phyloP scores from a whole-genome alignment of 2,797 vertebrate species.

The Poecilia gillii region DNA sequence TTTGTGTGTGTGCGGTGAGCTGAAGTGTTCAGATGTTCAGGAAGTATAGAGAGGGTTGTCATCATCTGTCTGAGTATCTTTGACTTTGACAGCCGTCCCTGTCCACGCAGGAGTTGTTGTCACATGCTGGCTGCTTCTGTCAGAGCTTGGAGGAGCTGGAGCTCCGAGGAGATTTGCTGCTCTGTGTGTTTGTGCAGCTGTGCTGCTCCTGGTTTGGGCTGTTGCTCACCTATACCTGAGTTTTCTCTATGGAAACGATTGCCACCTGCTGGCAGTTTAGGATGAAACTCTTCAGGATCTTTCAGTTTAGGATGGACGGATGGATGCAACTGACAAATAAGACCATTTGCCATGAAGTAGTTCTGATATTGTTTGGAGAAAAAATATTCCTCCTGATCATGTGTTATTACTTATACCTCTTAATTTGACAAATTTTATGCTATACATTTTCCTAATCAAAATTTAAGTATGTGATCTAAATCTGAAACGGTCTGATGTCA shows the following conservation, averaged over 20 bases:
- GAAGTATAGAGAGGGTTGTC: slow-evolving; percentile 26
- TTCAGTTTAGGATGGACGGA: background rate
- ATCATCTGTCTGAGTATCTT: slow-evolving; percentile 41
- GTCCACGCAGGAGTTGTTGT: slow-evolving; percentile 62
- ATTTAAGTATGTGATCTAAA: background rate
- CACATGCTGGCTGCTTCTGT: slow-evolving; percentile 69
- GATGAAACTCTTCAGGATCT: background rate
- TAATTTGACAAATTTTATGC: background rate
- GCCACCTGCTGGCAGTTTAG: slow-evolving; percentile 50
- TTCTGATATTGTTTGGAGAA: background rate
- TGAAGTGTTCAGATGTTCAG: slow-evolving; percentile 29
- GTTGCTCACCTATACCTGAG: slow-evolving; percentile 19
- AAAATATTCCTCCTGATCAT: background rate
- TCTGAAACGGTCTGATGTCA: background rate
- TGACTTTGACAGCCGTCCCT: slow-evolving; percentile 54
- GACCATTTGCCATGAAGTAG: background rate
- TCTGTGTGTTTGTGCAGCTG: slow-evolving; percentile 28
- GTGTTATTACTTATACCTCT: background rate
- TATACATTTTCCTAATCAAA: background rate
- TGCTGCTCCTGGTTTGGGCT: slow-evolving; percentile 3
- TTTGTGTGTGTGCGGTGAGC: slow-evolving; percentile 24
- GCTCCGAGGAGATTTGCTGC: slow-evolving; percentile 52
- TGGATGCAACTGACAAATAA: background rate
- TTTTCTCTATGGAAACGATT: slow-evolving; percentile 26
- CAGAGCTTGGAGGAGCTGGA: slow-evolving; percentile 55